A percentile compares a stretch with the other conserved stretches of the same genome.
These are phyloP conservation scores for Tokudaia tokunoshimensis DNA, from an alignment of 2,797 vertebrate genomes.

Conservation along the genomic window DNA sequence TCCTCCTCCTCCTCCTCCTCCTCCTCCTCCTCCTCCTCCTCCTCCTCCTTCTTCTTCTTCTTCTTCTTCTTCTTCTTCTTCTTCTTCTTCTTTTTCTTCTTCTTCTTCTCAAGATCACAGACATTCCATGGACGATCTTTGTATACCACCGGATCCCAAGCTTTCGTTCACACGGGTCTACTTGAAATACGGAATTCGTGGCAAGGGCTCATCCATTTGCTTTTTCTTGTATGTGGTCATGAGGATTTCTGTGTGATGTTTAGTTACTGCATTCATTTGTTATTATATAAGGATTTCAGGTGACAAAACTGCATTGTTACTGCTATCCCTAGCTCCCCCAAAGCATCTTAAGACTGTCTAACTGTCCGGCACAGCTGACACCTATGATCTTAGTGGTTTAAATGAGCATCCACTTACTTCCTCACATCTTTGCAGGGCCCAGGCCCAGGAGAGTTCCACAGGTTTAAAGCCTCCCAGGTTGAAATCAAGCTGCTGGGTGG, in stretches of 20 bases:
- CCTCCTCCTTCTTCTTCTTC: no score
- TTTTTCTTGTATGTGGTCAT: not conserved
- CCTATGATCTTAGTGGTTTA: not conserved
- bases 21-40: no score
- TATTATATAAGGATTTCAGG: constrained; percentile 36
- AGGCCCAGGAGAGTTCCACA: not conserved
- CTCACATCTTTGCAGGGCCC: not conserved
- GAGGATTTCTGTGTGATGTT: not conserved
- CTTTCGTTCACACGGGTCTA: accelerated
- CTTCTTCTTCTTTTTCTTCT: not conserved
- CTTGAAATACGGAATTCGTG: not conserved
- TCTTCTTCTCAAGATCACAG: not conserved
- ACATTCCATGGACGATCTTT: not conserved
- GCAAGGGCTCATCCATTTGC: not conserved
- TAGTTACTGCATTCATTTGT: not conserved
- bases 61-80: not conserved
- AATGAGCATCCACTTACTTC: not conserved
- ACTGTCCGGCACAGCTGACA: not conserved
- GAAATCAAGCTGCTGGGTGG: not conserved
- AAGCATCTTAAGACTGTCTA: not conserved
- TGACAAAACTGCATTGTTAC: not conserved
- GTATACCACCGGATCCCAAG: accelerated
- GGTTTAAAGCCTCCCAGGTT: not conserved
- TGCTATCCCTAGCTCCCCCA: not conserved
- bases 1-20: no score